Base-by-base conservation (phyloP, 53 echinoderm and acorn worm genomes). In the Mesocentrotus franciscanus region DNA sequence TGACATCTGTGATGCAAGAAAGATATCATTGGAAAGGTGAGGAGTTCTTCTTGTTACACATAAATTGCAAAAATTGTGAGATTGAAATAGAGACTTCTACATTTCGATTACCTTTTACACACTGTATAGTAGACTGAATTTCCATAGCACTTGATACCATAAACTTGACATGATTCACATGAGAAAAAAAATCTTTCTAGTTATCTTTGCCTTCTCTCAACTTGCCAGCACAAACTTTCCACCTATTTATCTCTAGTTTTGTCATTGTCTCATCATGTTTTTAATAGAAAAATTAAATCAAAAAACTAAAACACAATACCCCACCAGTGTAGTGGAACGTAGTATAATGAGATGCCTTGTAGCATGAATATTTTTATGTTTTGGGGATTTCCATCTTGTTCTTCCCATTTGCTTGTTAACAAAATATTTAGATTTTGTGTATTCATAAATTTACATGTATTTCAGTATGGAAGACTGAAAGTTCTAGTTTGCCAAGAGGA, bases 401-500 rank as follows among this genome's bases (percentile, higher is more conserved):
- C 39, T 39, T 39, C 39, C 39, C 39, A 71, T 81, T 22, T 81
- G 30, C 81, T 27, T 81, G 14, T 81, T 27, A n/a, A 81, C 30
- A 81, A 81, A 32, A 81, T 81, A 81, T 81, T 39, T 39, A 39
- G 39, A 81, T 81, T 81, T 81, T 81, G 81, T 81, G 81, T 81
- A 81, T 81, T n/a, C 24, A n/a, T 30, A n/a, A 81, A n/a, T n/a
- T 26, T 20, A 26, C n/a, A 81, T 81, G 81, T 30, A 81, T 81
- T 81, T 81, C 33, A 81, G 81, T 81, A 81, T 81, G 81, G 81
- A 81, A 81, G 81, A 81, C 81, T 81, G 81, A 30, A 81, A 81
- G 81, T 81, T 81, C 2, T 81, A 81, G 30, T 81, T 32, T 81
- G 81, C 81, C 81, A n/a, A 81, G 81, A 81, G 81, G 81, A 81